phyloP scores from a whole-genome alignment of 2,113 vertebrate genomes.

The Corvus moneduloides region DNA sequence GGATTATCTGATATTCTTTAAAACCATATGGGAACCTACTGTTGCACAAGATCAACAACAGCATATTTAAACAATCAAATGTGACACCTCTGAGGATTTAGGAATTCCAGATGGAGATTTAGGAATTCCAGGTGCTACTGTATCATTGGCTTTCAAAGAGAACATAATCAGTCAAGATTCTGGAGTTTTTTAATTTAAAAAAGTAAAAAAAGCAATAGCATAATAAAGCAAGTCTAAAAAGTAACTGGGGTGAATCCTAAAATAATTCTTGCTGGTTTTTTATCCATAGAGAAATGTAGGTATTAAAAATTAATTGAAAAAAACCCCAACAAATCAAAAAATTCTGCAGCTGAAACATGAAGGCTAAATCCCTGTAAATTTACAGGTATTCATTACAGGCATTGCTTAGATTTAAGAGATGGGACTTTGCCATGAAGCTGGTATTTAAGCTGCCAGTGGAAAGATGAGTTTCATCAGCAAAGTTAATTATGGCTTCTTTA shows the following conservation, averaged over 20 bases:
- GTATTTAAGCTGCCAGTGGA: background rate
- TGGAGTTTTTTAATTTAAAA: background rate
- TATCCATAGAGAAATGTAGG: background rate
- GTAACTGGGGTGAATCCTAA: background rate
- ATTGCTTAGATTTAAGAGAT: background rate
- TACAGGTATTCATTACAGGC: background rate
- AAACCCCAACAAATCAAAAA: accelerated
- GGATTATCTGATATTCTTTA: background rate
- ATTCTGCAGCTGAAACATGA: background rate
- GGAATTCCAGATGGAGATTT: background rate
- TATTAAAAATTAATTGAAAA: background rate
- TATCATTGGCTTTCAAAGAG: background rate
- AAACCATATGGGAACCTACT: background rate
- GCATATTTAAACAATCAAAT: background rate
- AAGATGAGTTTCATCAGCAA: background rate
- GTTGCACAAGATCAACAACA: background rate
- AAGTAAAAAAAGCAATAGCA: background rate
- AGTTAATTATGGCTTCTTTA: background rate
- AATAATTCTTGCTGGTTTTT: background rate
- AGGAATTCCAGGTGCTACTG: background rate
- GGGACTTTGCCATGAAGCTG: background rate
- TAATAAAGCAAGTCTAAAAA: background rate
- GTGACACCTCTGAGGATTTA: background rate
- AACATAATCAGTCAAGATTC: background rate
- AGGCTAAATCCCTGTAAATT: background rate